Base-by-base conservation (phyloP, 2,113 vertebrate genomes). In the Phocoena phocoena region DNA sequence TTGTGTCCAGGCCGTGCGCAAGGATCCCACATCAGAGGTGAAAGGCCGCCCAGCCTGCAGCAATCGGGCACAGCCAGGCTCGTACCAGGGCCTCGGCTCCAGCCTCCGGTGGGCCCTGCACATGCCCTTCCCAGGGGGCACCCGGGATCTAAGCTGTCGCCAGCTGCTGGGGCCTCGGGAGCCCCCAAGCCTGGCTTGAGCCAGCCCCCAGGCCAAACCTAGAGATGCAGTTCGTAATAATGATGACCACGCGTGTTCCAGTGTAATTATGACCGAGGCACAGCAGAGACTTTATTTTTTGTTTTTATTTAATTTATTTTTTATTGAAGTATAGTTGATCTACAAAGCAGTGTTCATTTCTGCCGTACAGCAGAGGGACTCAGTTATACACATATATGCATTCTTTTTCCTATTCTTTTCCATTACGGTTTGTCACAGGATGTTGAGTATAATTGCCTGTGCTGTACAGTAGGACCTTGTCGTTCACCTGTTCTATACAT, bases 171-270 rank as follows among this genome's bases (percentile, higher is more conserved):
- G 31, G 31, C 33, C 14, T 44, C 0, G 1, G 21, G 23, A 38
- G 33, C 21, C 88, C n/a, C 14, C 21, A 55, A 6, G 11, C 31
- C 63, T 58, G 88, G 31, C 58, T 50, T 21, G 8, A 74, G 41
- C 20, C 60, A 15, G n/a, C 53, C 12, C 79, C 18, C 17, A 2
- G 62, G 44, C 74, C 1, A 8, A 8, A 21, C 12, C 71, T 8
- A 8, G 80, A 79, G 77, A 17, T 28, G 0, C 14, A 31, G 55
- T 1, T 14, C 15, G 0, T 1, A 1, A 0, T 23, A 0, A 12
- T 1, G 7, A 25, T 0, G 7, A 7, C 44, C 20, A 23, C 11
- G 0, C 0, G 0, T 14, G 17, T 11, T 5, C 9, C 3, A 2
- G 0, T 1, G 0, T 36, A 1, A 1, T 8, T 2, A 5, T 0